These are phyloP conservation scores for Pyrgilauda ruficollis DNA, from an alignment of 2,113 vertebrate genomes.

Conservation along the genomic window DNA sequence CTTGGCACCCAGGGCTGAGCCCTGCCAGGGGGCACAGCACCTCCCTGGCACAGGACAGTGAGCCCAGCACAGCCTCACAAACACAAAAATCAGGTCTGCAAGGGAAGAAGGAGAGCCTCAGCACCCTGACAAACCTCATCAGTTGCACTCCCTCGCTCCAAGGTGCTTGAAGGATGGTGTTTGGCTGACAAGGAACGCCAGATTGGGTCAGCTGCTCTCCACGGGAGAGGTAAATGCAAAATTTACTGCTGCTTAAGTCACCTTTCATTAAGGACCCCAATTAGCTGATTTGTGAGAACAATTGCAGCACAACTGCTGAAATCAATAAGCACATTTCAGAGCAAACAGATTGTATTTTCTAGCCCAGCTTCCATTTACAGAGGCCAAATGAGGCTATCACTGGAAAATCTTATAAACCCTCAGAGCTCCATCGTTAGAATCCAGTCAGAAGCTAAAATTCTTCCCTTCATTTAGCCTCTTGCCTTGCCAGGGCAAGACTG, in stretches of 20 bases:
- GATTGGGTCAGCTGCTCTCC: neutral
- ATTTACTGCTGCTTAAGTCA: neutral
- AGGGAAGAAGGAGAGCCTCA: neutral
- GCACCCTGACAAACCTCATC: neutral
- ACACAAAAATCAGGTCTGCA: too few relatives aligned
- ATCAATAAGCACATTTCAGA: slow-evolving; percentile 18
- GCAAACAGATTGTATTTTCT: neutral
- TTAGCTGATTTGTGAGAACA: slow-evolving; percentile 10
- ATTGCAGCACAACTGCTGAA: neutral
- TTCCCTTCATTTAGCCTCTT: neutral
- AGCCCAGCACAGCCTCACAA: neutral
- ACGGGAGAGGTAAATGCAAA: neutral
- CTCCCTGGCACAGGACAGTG: neutral
- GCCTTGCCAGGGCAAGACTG: neutral
- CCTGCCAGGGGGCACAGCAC: neutral
- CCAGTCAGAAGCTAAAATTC: neutral
- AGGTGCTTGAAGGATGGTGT: neutral
- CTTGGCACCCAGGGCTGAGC: accelerated
- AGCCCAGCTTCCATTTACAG: slow-evolving; percentile 5
- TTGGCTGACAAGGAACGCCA: neutral
- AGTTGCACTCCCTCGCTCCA: neutral
- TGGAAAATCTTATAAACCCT: slow-evolving; percentile 13
- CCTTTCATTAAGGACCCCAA: slow-evolving; percentile 24
- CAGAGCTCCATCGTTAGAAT: neutral
- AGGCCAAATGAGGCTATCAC: neutral